A percentile compares a stretch with the other conserved stretches of the same genome.
These are phyloP conservation scores for Hiodon tergisus DNA, from an alignment of 2,113 vertebrate genomes.

Conservation along the genomic window DNA sequence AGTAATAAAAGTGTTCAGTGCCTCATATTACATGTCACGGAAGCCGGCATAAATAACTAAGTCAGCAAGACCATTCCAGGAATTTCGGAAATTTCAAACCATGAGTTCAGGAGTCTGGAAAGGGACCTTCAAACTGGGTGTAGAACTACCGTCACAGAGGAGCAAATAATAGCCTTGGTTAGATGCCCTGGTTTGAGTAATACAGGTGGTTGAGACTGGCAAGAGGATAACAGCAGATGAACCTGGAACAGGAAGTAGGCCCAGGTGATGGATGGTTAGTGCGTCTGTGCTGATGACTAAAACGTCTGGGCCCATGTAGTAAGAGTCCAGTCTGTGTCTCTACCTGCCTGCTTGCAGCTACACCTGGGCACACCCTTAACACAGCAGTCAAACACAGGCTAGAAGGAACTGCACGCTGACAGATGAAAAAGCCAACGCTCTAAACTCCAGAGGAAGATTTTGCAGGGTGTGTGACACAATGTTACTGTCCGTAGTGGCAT, in stretches of 20 bases:
- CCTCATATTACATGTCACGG: too few species aligned
- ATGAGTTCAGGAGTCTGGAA: too few species aligned
- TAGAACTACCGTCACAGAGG: too few species aligned
- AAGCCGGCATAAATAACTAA: too few species aligned
- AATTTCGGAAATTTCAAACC: too few species aligned
- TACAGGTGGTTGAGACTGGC: too few species aligned
- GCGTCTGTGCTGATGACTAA: background rate
- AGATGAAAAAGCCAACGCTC: background rate
- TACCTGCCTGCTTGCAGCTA: background rate
- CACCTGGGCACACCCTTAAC: background rate
- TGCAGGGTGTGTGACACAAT: background rate
- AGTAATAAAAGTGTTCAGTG: too few species aligned
- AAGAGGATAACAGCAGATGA: background rate
- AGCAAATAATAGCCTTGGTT: too few species aligned
- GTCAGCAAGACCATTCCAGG: too few species aligned
- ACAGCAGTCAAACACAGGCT: background rate
- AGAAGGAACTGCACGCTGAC: background rate
- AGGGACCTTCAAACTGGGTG: too few species aligned
- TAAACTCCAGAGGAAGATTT: background rate
- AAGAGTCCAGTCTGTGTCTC: slow-evolving; percentile 4
- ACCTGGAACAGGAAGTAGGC: background rate
- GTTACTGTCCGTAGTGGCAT: background rate
- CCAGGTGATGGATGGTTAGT: background rate
- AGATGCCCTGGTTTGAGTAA: too few species aligned
- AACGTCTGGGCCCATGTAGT: background rate